Percentiles rank a stretch among this genome's conserved stretches.
Evolutionary conservation across 2,797 vertebrate species (phyloP).

Genomic region (Acanthopagrus latus): DNA sequence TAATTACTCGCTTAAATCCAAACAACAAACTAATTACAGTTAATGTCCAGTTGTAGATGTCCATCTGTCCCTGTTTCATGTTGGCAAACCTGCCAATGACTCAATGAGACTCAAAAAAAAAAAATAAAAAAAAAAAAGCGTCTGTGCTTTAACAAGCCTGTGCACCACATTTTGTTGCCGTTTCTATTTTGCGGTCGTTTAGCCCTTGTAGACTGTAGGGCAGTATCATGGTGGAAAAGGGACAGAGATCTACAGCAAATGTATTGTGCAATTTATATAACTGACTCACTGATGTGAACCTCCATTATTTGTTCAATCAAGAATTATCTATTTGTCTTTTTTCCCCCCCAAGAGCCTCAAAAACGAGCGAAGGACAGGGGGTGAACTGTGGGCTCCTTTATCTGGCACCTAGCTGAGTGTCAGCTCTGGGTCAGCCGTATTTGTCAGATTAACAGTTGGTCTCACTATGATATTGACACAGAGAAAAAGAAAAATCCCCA

Average conservation of each 20-base stretch:
- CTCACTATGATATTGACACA: no score
- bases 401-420: not conserved
- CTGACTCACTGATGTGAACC: not conserved
- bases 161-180: not conserved
- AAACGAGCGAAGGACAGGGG: not conserved
- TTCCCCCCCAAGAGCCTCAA: not conserved
- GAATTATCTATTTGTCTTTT: no score
- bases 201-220: not conserved
- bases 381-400: not conserved
- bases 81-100: conserved; percentile 8
- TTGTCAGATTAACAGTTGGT: no score
- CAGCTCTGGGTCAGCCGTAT: not conserved
- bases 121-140: not conserved
- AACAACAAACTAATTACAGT: conserved; percentile 7
- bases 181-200: not conserved
- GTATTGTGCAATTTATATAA: not conserved
- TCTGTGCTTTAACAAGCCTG: not conserved
- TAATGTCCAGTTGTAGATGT: conserved; percentile 16
- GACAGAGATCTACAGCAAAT: not conserved
- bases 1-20: not conserved
- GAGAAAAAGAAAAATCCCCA: no score
- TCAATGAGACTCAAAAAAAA: not conserved
- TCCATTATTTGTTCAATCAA: not conserved
- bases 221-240: not conserved
- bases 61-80: conserved; percentile 2